Evolutionary conservation across 2,113 vertebrate genomes (phyloP).

Genomic region (Xiphophorus hellerii): DNA sequence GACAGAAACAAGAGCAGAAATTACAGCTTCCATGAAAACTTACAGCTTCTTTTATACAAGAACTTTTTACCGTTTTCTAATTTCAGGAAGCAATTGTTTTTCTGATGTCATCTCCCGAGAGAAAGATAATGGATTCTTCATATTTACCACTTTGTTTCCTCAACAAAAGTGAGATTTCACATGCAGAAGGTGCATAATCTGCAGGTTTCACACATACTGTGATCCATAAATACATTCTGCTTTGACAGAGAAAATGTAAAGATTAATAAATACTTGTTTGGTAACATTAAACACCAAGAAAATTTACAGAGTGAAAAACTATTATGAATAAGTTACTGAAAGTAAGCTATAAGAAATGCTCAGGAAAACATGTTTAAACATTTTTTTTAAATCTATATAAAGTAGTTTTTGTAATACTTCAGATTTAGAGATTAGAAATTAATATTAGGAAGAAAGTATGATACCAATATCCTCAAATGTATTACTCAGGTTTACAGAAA

Average conservation of each 20-base stretch:
- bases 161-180: conserved; percentile 1
- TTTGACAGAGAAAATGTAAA: neutral
- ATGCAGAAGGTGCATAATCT: neutral
- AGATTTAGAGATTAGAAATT: too few species aligned
- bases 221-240: neutral
- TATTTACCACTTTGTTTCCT: neutral
- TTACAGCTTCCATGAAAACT: neutral
- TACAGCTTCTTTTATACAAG: too few species aligned
- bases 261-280: neutral
- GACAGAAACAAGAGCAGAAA: neutral
- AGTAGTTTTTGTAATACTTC: too few species aligned
- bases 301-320: neutral
- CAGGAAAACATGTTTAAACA: too few species aligned
- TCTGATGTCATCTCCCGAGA: neutral
- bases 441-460: too few species aligned
- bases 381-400: too few species aligned
- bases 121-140: neutral
- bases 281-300: neutral
- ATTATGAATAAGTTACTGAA: too few species aligned
- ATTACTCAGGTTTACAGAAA: too few species aligned
- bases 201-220: neutral
- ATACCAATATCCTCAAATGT: too few species aligned
- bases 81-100: too few species aligned
- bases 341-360: too few species aligned
- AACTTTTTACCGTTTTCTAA: neutral